Percentiles rank a stretch among this genome's conserved stretches.
These are phyloP conservation scores for Cyanoramphus novaezelandiae DNA, from an alignment of 2,113 vertebrate species.

Conservation along the genomic window DNA sequence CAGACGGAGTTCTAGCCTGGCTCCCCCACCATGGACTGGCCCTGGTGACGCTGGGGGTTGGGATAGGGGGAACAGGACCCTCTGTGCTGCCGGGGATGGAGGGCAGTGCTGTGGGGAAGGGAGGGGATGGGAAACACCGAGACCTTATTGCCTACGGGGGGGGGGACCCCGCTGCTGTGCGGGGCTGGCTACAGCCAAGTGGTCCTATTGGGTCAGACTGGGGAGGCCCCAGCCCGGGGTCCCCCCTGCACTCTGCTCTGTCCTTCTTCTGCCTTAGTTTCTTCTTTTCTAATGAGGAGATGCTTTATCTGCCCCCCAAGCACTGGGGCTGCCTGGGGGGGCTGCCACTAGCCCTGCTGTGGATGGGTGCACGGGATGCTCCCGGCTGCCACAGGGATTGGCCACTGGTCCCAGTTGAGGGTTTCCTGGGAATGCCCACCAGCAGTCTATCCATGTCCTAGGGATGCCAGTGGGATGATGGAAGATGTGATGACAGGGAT, in stretches of 20 bases:
- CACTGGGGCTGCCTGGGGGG: neutral
- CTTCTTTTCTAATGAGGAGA: slow-evolving; percentile 43
- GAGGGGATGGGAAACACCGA: neutral
- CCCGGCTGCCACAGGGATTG: accelerated
- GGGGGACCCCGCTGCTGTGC: neutral
- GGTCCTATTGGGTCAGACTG: neutral
- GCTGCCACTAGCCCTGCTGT: neutral
- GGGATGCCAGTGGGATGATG: neutral
- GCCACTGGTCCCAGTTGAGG: neutral
- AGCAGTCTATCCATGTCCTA: neutral
- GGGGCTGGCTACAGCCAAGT: neutral
- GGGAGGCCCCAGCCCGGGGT: neutral
- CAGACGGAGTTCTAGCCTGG: slow-evolving; percentile 78
- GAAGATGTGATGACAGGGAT: neutral
- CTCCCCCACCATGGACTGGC: neutral
- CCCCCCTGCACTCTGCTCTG: slow-evolving; percentile 28
- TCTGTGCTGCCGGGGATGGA: neutral
- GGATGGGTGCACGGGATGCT: neutral
- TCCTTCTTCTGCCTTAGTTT: slow-evolving; percentile 40
- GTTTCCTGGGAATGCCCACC: neutral
- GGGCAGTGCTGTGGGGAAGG: neutral
- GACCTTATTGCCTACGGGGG: neutral
- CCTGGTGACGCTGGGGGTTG: neutral
- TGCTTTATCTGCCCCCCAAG: neutral
- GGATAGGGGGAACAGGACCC: neutral